Evolutionary conservation across 1,140 invertebrate species (phyloP), one percentile per base, ranked within the genome.

Genomic region (Drosophila bocki): DNA sequence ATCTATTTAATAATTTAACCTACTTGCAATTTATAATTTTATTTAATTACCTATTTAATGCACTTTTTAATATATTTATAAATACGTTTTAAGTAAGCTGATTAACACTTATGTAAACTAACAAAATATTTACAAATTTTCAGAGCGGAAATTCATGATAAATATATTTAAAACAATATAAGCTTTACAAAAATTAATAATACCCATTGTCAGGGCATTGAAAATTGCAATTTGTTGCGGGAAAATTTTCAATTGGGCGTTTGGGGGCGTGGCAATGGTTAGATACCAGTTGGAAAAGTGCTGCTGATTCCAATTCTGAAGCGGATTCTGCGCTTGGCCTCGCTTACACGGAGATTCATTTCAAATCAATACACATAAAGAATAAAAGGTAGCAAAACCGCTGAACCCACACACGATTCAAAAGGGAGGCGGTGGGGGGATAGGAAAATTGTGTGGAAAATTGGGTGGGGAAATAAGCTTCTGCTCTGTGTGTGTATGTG

Each of bases 281-380:
- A 56, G 35, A 56, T 60, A 59, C 26, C 32, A 63, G 58, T 50
- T 22, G 61, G 37, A 53, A 67, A 35, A 41, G 19, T 62, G 48
- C 44, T 39, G 35, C 26, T 47, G 44, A 60, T 61, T 54, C 33
- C 33, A 37, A 72, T 67, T 41, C 47, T 35, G 37, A 68, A 41
- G 50, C 61, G 61, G 42, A 59, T 78, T 56, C 81, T 68, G 48
- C 71, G 77, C 78, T 76, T 81, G 75, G 61, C 54, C 71, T 45
- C 72, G 84, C 84, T 88, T 88, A 90, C 84, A 75, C 59, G 59
- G 58, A 84, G 85, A 87, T 87, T 87, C 85, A 87, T 87, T 87
- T 87, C 84, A 80, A 87, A 87, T 87, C 84, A 84, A 87, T 87
- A 88, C 84, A 87, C 84, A 87, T 88, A 90, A 88, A 90, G 76